Conservation (phyloP, 2,113 vertebrate species). For the Sorex araneus region DNA sequence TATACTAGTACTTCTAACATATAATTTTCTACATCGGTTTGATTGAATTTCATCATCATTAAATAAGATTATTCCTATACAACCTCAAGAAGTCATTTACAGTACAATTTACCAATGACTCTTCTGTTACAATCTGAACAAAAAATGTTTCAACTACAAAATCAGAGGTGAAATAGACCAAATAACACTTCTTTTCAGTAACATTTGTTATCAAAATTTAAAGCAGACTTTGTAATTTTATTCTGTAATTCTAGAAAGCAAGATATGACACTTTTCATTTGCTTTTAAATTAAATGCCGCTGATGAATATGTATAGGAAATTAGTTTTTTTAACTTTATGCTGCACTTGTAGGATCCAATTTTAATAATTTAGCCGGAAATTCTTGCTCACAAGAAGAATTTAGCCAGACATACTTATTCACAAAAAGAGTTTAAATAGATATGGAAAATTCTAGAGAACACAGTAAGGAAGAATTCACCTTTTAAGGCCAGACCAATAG, state of each 20-base stretch:
- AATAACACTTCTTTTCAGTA: not conserved
- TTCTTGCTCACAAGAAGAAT: conserved; percentile 6
- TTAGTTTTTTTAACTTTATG: conserved; percentile 74
- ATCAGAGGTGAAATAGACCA: not conserved
- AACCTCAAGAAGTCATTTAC: conserved; percentile 7
- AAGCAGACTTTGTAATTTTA: conserved; percentile 67
- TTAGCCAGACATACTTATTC: conserved; percentile 24
- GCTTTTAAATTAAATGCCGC: conserved; percentile 76
- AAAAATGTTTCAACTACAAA: not conserved
- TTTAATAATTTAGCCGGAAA: conserved; percentile 63
- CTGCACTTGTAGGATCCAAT: conserved; percentile 14
- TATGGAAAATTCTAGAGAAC: not conserved
- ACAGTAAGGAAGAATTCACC: not conserved
- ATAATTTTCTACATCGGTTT: not conserved
- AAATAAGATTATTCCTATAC: conserved; percentile 41
- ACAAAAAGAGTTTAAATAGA: conserved; percentile 51
- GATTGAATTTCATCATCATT: conserved; percentile 28
- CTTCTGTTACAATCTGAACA: conserved; percentile 33
- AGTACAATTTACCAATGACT: not conserved
- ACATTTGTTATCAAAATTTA: conserved; percentile 69
- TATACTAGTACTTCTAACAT: conserved; percentile 9
- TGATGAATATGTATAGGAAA: conserved; percentile 74
- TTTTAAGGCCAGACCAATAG: no score
- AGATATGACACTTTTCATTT: conserved; percentile 64
- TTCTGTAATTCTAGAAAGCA: conserved; percentile 58